Base-by-base conservation (phyloP, 2,888 invertebrate species). In the Kryphioiulus occultus region DNA sequence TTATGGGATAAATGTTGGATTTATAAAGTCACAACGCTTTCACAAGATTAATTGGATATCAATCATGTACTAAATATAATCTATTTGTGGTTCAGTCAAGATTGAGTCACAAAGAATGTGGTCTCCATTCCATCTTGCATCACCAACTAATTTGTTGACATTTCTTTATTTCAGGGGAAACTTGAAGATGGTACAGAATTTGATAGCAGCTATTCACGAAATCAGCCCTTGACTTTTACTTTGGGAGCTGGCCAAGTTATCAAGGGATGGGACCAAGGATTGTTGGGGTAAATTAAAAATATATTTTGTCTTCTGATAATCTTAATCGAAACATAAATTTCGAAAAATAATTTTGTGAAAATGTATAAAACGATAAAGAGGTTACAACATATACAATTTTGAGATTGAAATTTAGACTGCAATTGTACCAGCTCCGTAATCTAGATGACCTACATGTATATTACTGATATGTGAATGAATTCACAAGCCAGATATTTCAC, bases 201-300 rank as follows among this genome's bases (percentile, higher is more conserved):
- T 93, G 97, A 97, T 91, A 96, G 95, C 91, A 96, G 96, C 89
- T 94, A 95, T 90, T 94, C 94, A 30, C 93, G 96, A 89, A 95
- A 94, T 35, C 94, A 95, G 89, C 96, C 96, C 0, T 94, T 97
- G 88, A 95, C 95, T 17, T 96, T 97, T 91, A 96, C 95, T 1
- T 92, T 97, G 88, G 97, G 97, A 82, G 93, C 94, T 3, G 96
- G 96, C 0, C 96, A 97, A 92, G 97, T 97, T 3, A 97, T 97
- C 90, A 96, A 96, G 92, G 97, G 97, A 78, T 97, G 97, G 97
- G 97, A 97, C 90, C 96, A 96, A 92, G 97, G 97, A 0, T 93
- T 97, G 0, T 93, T 97, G 89, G 96, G 95, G 94, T 94, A 35
- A 83, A 30, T 2, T 83, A 17, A 4, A 35, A 12, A 30, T 82